These are phyloP conservation scores for Synanthedon vespiformis DNA, from an alignment of 2,888 invertebrate genomes.

Conservation along the genomic window DNA sequence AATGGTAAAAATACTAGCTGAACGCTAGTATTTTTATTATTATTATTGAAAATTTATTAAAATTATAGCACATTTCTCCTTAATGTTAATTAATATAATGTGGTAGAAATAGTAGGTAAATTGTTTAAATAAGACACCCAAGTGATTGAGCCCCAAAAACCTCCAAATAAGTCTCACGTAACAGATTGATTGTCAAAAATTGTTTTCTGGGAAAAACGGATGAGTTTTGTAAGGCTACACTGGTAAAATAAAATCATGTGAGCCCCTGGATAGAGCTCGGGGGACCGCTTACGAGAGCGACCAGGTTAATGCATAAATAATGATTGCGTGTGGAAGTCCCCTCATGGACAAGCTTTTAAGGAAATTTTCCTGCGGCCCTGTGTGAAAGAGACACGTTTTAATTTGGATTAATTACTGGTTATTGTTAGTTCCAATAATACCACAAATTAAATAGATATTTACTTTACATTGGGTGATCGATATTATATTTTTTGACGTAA, in stretches of 20 bases:
- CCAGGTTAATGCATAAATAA: slow-evolving; percentile 74
- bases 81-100: no score
- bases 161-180: slow-evolving; percentile 16
- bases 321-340: slow-evolving; percentile 48
- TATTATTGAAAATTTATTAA: no score
- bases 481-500: no score
- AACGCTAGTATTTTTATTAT: no score
- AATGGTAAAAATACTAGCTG: no score
- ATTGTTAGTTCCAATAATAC: no score
- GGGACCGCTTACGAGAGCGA: slow-evolving; percentile 66
- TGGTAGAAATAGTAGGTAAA: no score
- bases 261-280: slow-evolving; percentile 34
- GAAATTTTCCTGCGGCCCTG: slow-evolving; percentile 26
- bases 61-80: no score
- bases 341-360: slow-evolving; percentile 45
- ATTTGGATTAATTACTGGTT: no score
- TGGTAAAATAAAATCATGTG: slow-evolving; percentile 46
- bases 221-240: slow-evolving; percentile 21
- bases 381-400: background rate
- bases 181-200: slow-evolving; percentile 32
- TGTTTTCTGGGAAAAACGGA: slow-evolving; percentile 15
- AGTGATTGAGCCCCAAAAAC: background rate
- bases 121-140: no score
- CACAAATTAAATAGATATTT: no score
- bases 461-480: no score